Evolutionary conservation across 2,113 vertebrate species (phyloP).

Genomic region (Pica pica): DNA sequence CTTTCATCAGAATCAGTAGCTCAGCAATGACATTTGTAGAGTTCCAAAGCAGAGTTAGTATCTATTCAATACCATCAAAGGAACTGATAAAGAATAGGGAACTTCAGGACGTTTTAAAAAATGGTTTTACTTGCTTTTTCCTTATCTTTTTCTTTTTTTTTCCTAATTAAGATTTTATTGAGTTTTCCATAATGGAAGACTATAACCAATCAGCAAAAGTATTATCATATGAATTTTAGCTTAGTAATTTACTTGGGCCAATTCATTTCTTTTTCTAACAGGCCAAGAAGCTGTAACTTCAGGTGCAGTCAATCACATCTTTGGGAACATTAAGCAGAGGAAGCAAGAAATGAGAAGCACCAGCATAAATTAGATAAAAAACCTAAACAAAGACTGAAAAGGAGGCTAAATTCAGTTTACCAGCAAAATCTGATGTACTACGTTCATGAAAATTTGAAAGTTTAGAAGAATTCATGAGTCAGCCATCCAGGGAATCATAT

Average conservation of each 20-base stretch:
- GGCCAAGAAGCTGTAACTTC: constrained; percentile 22
- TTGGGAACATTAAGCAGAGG: not conserved
- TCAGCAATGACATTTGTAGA: not conserved
- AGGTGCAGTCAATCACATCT: constrained; percentile 28
- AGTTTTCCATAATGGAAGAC: constrained; percentile 11
- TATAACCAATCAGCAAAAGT: constrained; percentile 15
- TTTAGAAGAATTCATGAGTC: constrained; percentile 21
- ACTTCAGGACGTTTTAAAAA: not conserved
- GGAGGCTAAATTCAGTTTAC: not conserved
- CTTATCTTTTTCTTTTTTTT: not conserved
- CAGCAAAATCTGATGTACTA: not conserved
- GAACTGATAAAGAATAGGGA: not conserved
- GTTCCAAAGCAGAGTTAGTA: not conserved
- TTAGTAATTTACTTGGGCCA: not conserved
- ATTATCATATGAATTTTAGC: constrained; percentile 34
- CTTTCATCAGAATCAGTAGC: not conserved
- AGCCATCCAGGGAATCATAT: not conserved
- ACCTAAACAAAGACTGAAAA: not conserved
- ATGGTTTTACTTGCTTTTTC: not conserved
- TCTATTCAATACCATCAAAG: constrained; percentile 20
- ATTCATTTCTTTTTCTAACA: constrained; percentile 1
- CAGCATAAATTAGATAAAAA: constrained; percentile 29
- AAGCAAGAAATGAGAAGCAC: constrained; percentile 9
- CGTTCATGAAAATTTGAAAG: not conserved
- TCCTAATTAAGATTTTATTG: constrained; percentile 42